A percentile compares a stretch with the other conserved stretches of the same genome.
phyloP scores from a whole-genome alignment of 2,113 vertebrate species.

The Megaleporinus macrocephalus region DNA sequence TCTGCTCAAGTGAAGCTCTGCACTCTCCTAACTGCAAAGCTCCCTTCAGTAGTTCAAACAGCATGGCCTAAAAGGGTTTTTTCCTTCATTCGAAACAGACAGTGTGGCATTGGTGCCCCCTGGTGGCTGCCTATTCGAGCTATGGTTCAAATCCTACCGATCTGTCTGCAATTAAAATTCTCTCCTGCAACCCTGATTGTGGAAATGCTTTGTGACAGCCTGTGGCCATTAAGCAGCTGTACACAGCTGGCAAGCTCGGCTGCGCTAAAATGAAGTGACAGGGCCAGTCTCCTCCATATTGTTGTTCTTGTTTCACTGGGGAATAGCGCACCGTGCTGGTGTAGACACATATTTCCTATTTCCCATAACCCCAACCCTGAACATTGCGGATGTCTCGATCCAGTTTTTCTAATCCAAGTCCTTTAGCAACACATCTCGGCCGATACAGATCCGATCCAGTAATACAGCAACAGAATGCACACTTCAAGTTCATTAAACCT shows the following conservation, averaged over 20 bases:
- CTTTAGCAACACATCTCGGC: too few relatives aligned
- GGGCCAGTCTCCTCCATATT: constrained; percentile 65
- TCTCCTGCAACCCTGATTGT: constrained; percentile 69
- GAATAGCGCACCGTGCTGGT: constrained; percentile 62
- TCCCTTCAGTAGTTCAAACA: background rate
- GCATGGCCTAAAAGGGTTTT: background rate
- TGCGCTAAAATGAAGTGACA: constrained; percentile 77
- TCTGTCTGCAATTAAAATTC: constrained; percentile 74
- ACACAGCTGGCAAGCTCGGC: constrained; percentile 77
- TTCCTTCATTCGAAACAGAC: constrained; percentile 30
- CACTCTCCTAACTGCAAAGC: background rate
- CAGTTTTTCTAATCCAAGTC: background rate
- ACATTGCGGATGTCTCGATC: background rate
- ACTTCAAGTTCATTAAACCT: too few relatives aligned
- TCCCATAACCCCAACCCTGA: background rate
- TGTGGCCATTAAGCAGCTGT: constrained; percentile 80
- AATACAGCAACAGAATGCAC: background rate
- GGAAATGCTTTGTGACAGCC: constrained; percentile 80
- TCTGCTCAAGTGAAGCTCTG: background rate
- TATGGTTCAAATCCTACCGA: constrained; percentile 75
- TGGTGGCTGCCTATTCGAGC: constrained; percentile 72
- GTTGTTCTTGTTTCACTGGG: constrained; percentile 74
- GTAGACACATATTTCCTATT: constrained; percentile 12
- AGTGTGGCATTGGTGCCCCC: constrained; percentile 73
- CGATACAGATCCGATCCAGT: background rate